phyloP scores from a whole-genome alignment of 2,888 invertebrate genomes.

The Mesodorylaimus sp. region DNA sequence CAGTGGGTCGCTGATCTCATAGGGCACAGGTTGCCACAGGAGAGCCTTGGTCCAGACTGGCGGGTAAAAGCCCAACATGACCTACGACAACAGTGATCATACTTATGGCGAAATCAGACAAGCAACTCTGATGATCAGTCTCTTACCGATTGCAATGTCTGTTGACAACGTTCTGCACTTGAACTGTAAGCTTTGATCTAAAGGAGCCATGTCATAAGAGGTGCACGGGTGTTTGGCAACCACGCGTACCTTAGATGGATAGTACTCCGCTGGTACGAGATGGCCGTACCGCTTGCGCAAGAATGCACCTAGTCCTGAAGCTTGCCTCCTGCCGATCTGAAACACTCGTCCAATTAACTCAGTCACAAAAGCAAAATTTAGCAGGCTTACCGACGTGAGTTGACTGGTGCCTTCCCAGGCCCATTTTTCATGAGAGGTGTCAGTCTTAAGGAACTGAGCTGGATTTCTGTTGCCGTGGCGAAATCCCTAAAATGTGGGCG shows the following conservation, averaged over 20 bases:
- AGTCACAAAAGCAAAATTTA: no score
- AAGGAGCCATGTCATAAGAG: not conserved
- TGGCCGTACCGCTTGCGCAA: not conserved
- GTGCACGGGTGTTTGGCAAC: no score
- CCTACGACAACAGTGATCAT: no score
- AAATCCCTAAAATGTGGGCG: no score
- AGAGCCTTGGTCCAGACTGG: conserved; percentile 3
- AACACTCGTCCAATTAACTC: no score
- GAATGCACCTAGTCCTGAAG: not conserved
- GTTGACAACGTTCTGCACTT: conserved; percentile 19
- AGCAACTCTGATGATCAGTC: no score
- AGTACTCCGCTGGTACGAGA: not conserved
- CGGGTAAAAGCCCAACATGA: conserved; percentile 14
- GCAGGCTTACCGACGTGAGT: not conserved
- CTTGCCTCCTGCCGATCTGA: conserved; percentile 2
- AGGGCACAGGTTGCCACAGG: conserved; percentile 19
- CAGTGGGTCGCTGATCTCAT: conserved; percentile 18
- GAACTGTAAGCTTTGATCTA: conserved; percentile 18
- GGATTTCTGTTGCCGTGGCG: conserved; percentile 1
- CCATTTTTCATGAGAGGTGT: not conserved
- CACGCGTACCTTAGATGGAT: not conserved
- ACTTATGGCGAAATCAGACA: no score
- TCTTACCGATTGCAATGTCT: conserved; percentile 18
- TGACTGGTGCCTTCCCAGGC: conserved; percentile 2
- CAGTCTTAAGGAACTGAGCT: not conserved